Conservation (phyloP, 2,888 invertebrate genomes). For the Drosophila cracens region DNA sequence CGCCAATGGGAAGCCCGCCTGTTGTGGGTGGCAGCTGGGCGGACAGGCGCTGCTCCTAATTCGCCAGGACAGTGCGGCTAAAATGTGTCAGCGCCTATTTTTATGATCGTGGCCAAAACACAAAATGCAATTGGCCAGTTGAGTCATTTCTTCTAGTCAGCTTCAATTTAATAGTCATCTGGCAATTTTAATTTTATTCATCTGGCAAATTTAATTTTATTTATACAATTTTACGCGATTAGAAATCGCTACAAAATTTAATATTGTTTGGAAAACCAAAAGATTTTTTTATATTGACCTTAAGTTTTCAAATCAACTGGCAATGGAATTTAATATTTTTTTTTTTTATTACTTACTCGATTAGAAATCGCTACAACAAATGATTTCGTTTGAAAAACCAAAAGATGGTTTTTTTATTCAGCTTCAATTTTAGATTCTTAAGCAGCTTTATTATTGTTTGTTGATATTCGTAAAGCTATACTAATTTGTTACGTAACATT, state of each 20-base stretch:
- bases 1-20: constrained; percentile 65
- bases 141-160: background rate
- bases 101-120: constrained; percentile 24
- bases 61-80: constrained; percentile 10
- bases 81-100: background rate
- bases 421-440: background rate
- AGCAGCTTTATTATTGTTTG: background rate
- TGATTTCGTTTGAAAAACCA: background rate
- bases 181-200: background rate
- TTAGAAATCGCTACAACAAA: background rate
- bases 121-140: background rate
- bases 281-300: background rate
- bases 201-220: background rate
- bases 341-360: background rate
- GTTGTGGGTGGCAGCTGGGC: constrained; percentile 45
- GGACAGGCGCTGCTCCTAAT: constrained; percentile 27
- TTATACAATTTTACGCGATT: background rate
- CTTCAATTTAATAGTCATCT: background rate
- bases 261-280: background rate
- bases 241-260: background rate
- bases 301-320: background rate
- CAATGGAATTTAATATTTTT: background rate
- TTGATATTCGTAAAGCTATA: background rate
- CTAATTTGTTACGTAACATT: background rate
- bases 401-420: background rate